Conservation (phyloP, 2,113 vertebrate genomes). For the Callipepla californica region DNA sequence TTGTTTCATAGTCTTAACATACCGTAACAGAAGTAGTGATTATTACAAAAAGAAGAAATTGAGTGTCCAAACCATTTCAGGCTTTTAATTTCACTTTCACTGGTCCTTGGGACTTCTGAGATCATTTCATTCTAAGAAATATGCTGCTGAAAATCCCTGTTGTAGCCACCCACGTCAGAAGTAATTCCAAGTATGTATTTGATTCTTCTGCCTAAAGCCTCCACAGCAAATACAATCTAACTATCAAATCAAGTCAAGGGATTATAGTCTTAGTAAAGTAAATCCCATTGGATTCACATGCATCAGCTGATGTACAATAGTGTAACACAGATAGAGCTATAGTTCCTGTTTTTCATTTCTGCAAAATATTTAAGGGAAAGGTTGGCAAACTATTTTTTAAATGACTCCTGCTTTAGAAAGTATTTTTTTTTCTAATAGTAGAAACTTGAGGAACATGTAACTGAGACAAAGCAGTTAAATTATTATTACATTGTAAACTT, state of each 20-base stretch:
- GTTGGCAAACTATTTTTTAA: constrained; percentile 15
- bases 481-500: not conserved
- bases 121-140: constrained; percentile 31
- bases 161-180: constrained; percentile 39
- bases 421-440: not conserved
- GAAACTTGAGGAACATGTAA: not conserved
- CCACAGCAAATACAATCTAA: constrained; percentile 53
- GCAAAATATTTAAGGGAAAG: constrained; percentile 9
- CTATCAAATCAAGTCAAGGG: constrained; percentile 63
- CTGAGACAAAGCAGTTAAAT: not conserved
- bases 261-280: constrained; percentile 63
- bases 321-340: constrained; percentile 2
- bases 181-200: constrained; percentile 62
- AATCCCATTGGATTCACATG: constrained; percentile 44
- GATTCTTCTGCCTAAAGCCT: constrained; percentile 55
- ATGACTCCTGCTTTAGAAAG: not conserved
- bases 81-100: constrained; percentile 48
- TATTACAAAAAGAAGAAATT: not conserved
- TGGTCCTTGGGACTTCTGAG: constrained; percentile 8
- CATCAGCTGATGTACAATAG: constrained; percentile 21
- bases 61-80: not conserved
- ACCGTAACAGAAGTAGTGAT: not conserved
- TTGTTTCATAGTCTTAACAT: not conserved
- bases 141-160: constrained; percentile 32
- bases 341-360: not conserved